Evolutionary conservation across 2,113 vertebrate species (phyloP).

Genomic region (Malaclemys terrapin): DNA sequence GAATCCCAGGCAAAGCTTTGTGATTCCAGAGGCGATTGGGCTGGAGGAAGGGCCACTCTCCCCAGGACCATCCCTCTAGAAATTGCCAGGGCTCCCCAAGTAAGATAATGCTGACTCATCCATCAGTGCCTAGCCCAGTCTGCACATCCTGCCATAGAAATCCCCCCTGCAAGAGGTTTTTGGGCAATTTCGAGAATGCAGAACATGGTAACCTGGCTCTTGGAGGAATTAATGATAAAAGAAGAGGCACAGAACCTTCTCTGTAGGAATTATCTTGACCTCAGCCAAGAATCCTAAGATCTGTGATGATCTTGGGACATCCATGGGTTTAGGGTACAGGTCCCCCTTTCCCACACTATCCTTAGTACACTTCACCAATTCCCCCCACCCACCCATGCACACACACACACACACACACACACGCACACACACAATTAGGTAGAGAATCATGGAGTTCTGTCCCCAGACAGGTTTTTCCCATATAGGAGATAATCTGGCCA

Average conservation of each 20-base stretch:
- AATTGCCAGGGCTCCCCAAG: no score
- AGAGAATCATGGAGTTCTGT: slow-evolving; percentile 7
- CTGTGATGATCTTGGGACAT: background rate
- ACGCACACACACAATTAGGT: background rate
- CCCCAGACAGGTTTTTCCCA: background rate
- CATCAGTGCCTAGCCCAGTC: no score
- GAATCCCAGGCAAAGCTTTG: no score
- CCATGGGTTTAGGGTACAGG: background rate
- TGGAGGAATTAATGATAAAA: background rate
- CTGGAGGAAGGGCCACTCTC: no score
- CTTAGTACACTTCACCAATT: slow-evolving; percentile 5
- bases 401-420: background rate
- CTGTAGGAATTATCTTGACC: background rate
- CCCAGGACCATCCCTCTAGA: no score
- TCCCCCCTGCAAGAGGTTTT: background rate
- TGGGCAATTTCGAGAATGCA: background rate
- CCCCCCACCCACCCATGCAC: background rate
- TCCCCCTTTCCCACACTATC: background rate
- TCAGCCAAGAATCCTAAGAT: background rate
- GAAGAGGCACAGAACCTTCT: background rate
- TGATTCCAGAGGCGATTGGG: no score
- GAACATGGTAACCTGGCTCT: background rate
- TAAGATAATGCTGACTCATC: no score
- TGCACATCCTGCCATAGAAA: no score
- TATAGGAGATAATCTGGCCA: no score